Evolutionary conservation across 2,113 vertebrate genomes (phyloP).

Genomic region (Apaloderma vittatum): DNA sequence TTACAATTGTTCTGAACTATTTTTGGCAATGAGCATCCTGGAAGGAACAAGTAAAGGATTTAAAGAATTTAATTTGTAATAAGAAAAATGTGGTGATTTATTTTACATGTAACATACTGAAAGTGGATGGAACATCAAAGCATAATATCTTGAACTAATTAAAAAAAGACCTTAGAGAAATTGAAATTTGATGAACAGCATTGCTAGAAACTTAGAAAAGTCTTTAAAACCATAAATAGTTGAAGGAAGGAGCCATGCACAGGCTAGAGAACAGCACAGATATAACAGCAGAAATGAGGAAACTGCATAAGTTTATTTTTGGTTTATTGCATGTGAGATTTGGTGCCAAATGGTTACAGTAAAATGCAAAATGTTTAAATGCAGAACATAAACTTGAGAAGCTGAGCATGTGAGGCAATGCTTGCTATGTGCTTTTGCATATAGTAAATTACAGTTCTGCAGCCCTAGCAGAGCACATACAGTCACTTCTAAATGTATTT

Average conservation of each 20-base stretch:
- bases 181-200: background rate
- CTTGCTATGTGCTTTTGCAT: background rate
- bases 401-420: background rate
- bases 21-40: background rate
- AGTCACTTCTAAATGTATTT: background rate
- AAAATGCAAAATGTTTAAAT: conserved; percentile 26
- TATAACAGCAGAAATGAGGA: background rate
- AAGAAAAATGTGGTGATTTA: background rate
- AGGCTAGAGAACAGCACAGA: background rate
- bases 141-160: background rate
- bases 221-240: background rate
- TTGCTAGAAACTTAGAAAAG: background rate
- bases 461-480: background rate
- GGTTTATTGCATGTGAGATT: background rate
- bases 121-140: background rate
- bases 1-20: background rate
- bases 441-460: background rate
- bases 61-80: background rate
- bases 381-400: background rate
- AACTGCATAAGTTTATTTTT: background rate
- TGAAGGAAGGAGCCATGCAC: background rate
- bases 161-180: background rate
- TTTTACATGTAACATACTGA: background rate
- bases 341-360: conserved; percentile 1
- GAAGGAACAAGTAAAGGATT: background rate